A percentile compares a stretch with the other conserved stretches of the same genome.
phyloP scores from a whole-genome alignment of 1,140 invertebrate genomes.

The Bactericera cockerelli region DNA sequence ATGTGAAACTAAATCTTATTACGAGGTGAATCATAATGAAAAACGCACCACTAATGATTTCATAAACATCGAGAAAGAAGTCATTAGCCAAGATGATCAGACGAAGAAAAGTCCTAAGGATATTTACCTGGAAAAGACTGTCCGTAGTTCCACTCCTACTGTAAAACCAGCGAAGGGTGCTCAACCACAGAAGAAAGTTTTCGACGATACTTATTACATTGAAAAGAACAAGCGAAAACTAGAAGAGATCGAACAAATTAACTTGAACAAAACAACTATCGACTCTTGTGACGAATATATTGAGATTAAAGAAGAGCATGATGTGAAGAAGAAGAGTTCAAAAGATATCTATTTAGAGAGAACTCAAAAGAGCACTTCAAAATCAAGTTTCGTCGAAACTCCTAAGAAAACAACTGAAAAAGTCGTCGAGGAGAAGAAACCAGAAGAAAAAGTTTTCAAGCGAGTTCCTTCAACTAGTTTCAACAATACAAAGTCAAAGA shows the following conservation, averaged over 20 bases:
- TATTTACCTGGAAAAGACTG: not conserved
- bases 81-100: not conserved
- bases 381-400: not conserved
- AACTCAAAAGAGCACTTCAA: not conserved
- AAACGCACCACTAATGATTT: not conserved
- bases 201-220: conserved; percentile 3
- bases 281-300: conserved; percentile 7
- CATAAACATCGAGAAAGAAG: not conserved
- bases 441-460: not conserved
- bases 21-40: not conserved
- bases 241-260: not conserved
- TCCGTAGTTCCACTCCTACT: not conserved
- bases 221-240: conserved; percentile 1
- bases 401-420: not conserved
- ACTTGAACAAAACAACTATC: not conserved
- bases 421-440: not conserved
- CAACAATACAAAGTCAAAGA: conserved; percentile 10
- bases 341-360: conserved; percentile 3
- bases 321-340: not conserved
- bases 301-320: not conserved
- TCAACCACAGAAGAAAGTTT: conserved; percentile 6
- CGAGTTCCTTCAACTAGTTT: not conserved
- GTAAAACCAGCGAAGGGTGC: not conserved
- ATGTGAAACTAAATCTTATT: not conserved
- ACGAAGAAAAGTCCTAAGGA: conserved; percentile 2